Evolutionary conservation across 2,888 invertebrate genomes (phyloP).

Genomic region (Emmelina monodactyla): DNA sequence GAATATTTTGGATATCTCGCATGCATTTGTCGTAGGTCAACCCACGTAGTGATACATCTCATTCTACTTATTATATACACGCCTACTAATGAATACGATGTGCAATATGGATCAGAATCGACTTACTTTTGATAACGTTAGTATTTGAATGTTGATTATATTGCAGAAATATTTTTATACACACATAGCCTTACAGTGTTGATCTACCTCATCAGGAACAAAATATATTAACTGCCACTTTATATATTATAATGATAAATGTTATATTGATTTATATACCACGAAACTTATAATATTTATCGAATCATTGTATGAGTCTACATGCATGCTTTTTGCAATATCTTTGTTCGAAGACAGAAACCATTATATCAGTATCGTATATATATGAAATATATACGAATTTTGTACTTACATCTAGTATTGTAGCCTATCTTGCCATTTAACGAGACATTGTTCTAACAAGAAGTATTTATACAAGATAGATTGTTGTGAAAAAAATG

Average conservation of each 20-base stretch:
- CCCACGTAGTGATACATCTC: constrained; percentile 6
- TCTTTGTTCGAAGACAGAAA: too few species aligned
- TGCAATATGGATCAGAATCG: constrained; percentile 53
- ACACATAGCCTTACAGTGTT: constrained; percentile 46
- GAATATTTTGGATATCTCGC: too few species aligned
- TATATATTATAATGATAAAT: not conserved
- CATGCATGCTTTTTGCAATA: too few species aligned
- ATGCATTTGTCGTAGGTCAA: not conserved
- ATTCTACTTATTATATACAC: constrained; percentile 1
- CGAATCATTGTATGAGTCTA: too few species aligned
- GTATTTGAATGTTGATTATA: constrained; percentile 63
- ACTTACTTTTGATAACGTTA: constrained; percentile 60
- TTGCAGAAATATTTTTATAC: constrained; percentile 65
- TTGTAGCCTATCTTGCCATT: not conserved
- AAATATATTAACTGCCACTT: constrained; percentile 17
- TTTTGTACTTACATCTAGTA: too few species aligned
- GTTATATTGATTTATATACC: not conserved
- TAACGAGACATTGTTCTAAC: not conserved
- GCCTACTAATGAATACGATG: constrained; percentile 28
- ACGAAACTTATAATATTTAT: too few species aligned
- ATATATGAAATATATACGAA: too few species aligned
- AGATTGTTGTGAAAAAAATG: constrained; percentile 47
- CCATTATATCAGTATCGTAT: too few species aligned
- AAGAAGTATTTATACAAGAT: constrained; percentile 25
- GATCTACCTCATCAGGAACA: constrained; percentile 52